Base-by-base conservation (phyloP, 2,113 vertebrate genomes). In the Empidonax traillii region DNA sequence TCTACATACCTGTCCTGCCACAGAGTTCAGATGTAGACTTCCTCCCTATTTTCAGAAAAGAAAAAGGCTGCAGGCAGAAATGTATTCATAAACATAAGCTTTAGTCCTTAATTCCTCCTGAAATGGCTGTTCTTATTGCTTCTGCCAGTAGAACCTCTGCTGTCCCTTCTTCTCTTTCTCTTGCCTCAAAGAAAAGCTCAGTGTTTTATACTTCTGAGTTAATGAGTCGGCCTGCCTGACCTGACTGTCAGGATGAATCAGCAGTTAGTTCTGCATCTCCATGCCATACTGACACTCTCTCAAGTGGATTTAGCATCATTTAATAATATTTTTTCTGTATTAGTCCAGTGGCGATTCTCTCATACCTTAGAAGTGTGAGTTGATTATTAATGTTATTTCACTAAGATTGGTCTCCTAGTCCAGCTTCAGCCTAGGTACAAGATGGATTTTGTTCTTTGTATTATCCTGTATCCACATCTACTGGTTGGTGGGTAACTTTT, bases 221-320 rank as follows among this genome's bases (percentile, higher is more conserved):
- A 94, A 96, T 89, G 91, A 97, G 69, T 51, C 1, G 0, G n/a
- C 39, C 67, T 85, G 67, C 21, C 82, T 95, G 91, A 94, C 85
- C 78, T 67, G 67, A 46, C 46, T 94, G 79, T 71, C 82, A 75
- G 75, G 63, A 94, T 94, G 82, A 93, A 94, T 92, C 82, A 90
- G 61, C 33, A 81, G 78, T 76, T 88, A 51, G 27, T 39, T 84
- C 35, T 71, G 35, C 55, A 80, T 37, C 55, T 85, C 71, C 24
- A 22, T 80, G 67, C 46, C 46, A 43, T 43, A 47, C 49, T 3
- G 3, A 59, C 43, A 51, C 31, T 85, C 41, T 68, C 49, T 89
- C 77, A 65, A 63, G 43, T 52, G 30, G 30, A 73, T 55, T 91
- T 88, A 81, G 18, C 7, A 58, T 66, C 4, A 73, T 86, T 92